Conservation (phyloP, 2,888 invertebrate genomes). For the Eupithecia subumbrata region DNA sequence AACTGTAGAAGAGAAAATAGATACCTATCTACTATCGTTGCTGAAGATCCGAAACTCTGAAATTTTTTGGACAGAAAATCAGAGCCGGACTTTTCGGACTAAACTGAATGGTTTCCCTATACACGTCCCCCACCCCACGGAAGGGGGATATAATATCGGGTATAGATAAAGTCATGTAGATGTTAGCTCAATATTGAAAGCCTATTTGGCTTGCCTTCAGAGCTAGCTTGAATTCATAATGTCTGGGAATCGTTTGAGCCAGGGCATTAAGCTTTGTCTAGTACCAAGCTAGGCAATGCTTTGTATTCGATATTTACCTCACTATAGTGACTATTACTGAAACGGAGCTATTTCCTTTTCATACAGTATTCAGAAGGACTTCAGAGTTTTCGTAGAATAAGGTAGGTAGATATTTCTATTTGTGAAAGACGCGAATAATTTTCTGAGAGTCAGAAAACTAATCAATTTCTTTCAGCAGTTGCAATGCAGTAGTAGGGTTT, state of each 20-base stretch:
- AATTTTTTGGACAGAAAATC: neutral
- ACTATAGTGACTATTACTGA: neutral
- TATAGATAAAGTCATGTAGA: conserved; percentile 62
- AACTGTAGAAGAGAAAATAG: neutral
- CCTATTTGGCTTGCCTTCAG: conserved; percentile 29
- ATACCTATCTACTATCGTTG: neutral
- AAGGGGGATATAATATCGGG: conserved; percentile 45
- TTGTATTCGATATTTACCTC: neutral
- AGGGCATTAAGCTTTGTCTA: conserved; percentile 1
- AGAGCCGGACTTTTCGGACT: neutral
- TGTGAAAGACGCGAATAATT: neutral
- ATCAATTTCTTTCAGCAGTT: neutral
- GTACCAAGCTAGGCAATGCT: neutral
- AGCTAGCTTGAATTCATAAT: conserved; percentile 25
- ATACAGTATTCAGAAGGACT: neutral
- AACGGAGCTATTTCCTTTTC: neutral
- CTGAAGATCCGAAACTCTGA: neutral
- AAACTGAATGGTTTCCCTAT: neutral
- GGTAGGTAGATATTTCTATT: neutral
- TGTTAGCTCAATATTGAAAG: conserved; percentile 31
- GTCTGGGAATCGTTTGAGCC: conserved; percentile 4
- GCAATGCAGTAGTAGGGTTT: neutral
- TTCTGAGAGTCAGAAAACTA: neutral
- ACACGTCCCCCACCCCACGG: conserved; percentile 46
- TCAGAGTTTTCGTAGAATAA: neutral